Evolutionary conservation across 1,140 invertebrate genomes (phyloP).

Genomic region (Pseudomyrmex gracilis): DNA sequence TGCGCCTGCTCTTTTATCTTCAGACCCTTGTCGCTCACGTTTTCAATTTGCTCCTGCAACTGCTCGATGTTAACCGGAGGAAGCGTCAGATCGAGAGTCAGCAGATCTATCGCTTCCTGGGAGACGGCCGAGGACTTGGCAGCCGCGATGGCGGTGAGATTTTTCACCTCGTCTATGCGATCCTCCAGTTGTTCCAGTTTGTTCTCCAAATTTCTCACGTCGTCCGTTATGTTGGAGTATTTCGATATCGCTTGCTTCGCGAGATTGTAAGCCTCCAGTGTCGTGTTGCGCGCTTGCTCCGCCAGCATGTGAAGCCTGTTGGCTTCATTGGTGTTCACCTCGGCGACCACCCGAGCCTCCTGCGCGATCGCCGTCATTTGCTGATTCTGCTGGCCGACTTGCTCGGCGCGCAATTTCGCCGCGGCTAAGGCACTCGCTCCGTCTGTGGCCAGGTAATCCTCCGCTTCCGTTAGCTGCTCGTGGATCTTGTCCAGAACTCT

Average conservation of each 20-base stretch:
- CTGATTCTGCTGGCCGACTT: conserved; percentile 95
- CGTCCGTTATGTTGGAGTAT: conserved; percentile 92
- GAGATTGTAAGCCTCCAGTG: conserved; percentile 91
- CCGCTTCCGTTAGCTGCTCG: conserved; percentile 89
- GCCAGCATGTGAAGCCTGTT: conserved; percentile 91
- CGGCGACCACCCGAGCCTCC: conserved; percentile 92
- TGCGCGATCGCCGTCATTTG: conserved; percentile 96
- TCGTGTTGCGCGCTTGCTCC: conserved; percentile 93
- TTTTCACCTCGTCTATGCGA: conserved; percentile 86
- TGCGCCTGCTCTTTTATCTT: conserved; percentile 89
- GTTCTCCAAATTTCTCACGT: conserved; percentile 88
- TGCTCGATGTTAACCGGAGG: conserved; percentile 90
- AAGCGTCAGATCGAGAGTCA: conserved; percentile 90
- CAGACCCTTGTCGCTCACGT: conserved; percentile 87
- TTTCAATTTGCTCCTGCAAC: conserved; percentile 89
- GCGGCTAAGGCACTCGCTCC: conserved; percentile 91
- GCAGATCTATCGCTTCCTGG: conserved; percentile 92
- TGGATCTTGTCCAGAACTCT: conserved; percentile 90
- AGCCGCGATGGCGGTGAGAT: conserved; percentile 90
- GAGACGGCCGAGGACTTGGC: conserved; percentile 91
- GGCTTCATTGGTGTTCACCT: conserved; percentile 91
- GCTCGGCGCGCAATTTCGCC: conserved; percentile 92
- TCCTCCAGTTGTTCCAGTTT: conserved; percentile 87
- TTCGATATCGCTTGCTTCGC: conserved; percentile 93
- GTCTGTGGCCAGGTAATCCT: conserved; percentile 92